These are phyloP conservation scores for Diadumene lineata DNA, from an alignment of 92 coral and sea anemone genomes.

Conservation along the genomic window DNA sequence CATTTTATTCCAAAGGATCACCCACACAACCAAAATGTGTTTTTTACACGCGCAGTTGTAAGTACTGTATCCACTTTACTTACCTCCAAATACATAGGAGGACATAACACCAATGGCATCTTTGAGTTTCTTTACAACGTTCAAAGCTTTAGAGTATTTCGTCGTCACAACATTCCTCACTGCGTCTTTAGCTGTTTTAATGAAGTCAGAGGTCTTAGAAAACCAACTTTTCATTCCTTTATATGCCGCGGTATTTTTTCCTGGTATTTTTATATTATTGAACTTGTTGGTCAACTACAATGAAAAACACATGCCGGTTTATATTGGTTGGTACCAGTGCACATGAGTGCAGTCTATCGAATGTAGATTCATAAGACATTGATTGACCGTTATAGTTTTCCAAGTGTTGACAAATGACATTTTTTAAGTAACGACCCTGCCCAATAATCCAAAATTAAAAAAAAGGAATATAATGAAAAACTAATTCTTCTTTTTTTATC, in stretches of 20 bases:
- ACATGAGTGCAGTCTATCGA: too few relatives aligned
- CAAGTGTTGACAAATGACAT: too few relatives aligned
- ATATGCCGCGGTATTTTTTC: conserved; percentile 7
- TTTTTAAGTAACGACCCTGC: too few relatives aligned
- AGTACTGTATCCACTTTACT: not conserved
- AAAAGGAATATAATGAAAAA: too few relatives aligned
- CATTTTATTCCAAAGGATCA: not conserved
- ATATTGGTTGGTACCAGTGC: too few relatives aligned
- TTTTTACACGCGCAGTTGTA: not conserved
- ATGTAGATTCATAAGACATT: too few relatives aligned
- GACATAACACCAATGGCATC: conserved; percentile 1
- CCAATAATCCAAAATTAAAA: too few relatives aligned
- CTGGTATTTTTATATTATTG: conserved; percentile 16
- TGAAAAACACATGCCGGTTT: not conserved
- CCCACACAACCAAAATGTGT: not conserved
- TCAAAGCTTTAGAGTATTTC: conserved; percentile 14
- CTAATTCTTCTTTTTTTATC: too few relatives aligned
- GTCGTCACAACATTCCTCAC: not conserved
- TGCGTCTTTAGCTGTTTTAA: not conserved
- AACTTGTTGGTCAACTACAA: conserved; percentile 12
- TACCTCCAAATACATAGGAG: conserved; percentile 12
- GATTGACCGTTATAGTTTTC: too few relatives aligned
- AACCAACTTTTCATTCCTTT: conserved; percentile 39
- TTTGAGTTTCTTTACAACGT: conserved; percentile 5
- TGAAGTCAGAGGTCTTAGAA: conserved; percentile 8